phyloP scores from a whole-genome alignment of 2,888 invertebrate genomes.

The Tenthredo amoena region DNA sequence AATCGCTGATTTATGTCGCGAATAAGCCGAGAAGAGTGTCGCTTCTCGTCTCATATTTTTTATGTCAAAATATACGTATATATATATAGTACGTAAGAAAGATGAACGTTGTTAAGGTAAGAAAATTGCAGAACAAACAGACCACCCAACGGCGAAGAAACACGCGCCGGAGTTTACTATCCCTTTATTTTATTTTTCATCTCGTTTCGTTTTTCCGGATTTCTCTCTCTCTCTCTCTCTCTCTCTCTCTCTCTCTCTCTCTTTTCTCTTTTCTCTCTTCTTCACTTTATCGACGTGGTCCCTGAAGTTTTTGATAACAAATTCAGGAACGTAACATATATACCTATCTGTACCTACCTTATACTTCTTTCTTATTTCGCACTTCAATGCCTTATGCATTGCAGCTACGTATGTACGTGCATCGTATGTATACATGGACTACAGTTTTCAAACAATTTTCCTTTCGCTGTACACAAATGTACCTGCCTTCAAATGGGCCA shows the following conservation, averaged over 20 bases:
- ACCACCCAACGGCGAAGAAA: conserved; percentile 33
- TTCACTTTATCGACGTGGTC: conserved; percentile 25
- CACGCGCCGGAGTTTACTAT: conserved; percentile 40
- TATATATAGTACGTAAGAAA: not conserved
- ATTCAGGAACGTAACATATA: conserved; percentile 36
- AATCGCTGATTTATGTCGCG: not conserved
- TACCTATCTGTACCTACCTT: not conserved
- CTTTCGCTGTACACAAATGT: not conserved
- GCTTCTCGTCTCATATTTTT: not conserved
- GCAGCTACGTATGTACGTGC: not conserved
- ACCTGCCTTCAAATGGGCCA: not conserved
- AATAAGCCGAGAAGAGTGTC: not conserved
- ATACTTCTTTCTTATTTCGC: not conserved
- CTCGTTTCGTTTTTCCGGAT: not conserved
- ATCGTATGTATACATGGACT: not conserved
- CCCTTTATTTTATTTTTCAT: not conserved
- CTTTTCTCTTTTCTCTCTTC: not conserved
- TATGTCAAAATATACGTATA: not conserved
- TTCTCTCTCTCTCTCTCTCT: not conserved
- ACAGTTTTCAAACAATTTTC: conserved; percentile 23
- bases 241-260: not conserved
- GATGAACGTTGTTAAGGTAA: not conserved
- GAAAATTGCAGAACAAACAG: conserved; percentile 43
- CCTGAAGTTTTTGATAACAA: conserved; percentile 36
- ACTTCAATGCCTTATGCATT: conserved; percentile 32